Base-by-base conservation (phyloP, 2,797 vertebrate genomes). In the Neopelma chrysocephalum region DNA sequence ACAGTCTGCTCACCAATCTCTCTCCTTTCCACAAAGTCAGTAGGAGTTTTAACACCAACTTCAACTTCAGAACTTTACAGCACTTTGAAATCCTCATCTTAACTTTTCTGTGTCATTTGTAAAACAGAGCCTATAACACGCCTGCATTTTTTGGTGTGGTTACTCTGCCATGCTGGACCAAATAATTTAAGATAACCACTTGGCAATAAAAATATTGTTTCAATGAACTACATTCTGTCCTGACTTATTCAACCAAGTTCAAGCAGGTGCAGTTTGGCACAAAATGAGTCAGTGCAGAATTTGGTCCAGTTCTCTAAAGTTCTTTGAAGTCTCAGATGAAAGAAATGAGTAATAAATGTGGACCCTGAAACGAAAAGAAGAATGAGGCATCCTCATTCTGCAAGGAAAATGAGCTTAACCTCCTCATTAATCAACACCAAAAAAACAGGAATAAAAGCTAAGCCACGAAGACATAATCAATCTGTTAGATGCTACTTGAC, bases 381-480 rank as follows among this genome's bases (percentile, higher is more conserved):
- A 76, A 92, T 22, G 50, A 91, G 36, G 62, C 45, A 89, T 57
- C 80, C 81, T 77, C 70, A 38, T 82, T 84, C 83, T 82, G 66
- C 42, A 78, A 68, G 69, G 78, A 91, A 93, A 91, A 88, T 88
- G 69, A 93, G 72, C 76, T 95, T 58, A 89, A 92, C 89, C 65
- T 92, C 81, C 34, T 54, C 68, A 61, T 87, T 65, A 96, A 87
- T 89, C 91, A 91, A 72, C 61, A 82, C 40, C 42, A 40, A 27
- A 79, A 83, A 78, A n/a, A 2, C 2, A 77, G 60, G 19, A 85
- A 53, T 61, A 92, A 91, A 87, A 88, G 61, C 72, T 80, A 53
- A 94, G 84, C 47, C 85, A 89, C 1, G 2, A 60, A 80, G 90
- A 95, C 6, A 6, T 48, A 93, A 92, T 92, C 85, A 85, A 91